These are phyloP conservation scores for Perizoma affinitatum DNA, from an alignment of 2,888 invertebrate species.

Conservation along the genomic window DNA sequence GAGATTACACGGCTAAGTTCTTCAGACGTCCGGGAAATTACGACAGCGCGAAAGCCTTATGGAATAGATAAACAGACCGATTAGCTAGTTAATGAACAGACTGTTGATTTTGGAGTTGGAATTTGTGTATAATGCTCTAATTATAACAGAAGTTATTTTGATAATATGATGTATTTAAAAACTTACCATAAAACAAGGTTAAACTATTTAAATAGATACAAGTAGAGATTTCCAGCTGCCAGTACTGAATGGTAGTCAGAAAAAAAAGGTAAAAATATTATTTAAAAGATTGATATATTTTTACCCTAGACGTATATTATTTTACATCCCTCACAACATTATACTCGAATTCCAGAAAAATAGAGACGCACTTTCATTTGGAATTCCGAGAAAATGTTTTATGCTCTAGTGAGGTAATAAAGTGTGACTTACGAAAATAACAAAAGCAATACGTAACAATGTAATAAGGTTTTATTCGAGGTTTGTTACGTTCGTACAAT, in stretches of 20 bases:
- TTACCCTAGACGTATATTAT: too few relatives aligned
- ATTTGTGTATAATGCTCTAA: neutral
- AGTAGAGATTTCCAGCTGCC: neutral
- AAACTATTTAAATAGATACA: too few relatives aligned
- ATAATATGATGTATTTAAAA: neutral
- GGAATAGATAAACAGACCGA: slow-evolving; percentile 53
- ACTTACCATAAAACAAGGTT: neutral
- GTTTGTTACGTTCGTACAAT: slow-evolving; percentile 12
- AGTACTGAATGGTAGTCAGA: neutral
- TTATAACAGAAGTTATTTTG: too few relatives aligned
- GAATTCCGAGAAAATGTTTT: slow-evolving; percentile 1
- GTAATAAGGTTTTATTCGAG: slow-evolving; percentile 12
- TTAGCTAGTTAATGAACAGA: slow-evolving; percentile 53
- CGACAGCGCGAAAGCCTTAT: slow-evolving; percentile 49
- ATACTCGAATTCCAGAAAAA: neutral
- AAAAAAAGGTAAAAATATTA: too few relatives aligned
- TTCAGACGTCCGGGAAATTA: slow-evolving; percentile 31
- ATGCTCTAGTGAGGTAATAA: slow-evolving; percentile 6
- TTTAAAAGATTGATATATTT: too few relatives aligned
- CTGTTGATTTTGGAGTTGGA: slow-evolving; percentile 15
- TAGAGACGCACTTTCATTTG: neutral
- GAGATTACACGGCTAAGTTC: slow-evolving; percentile 40
- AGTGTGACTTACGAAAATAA: slow-evolving; percentile 7
- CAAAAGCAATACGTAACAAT: slow-evolving; percentile 17
- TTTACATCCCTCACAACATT: neutral